phyloP scores from a whole-genome alignment of 2,797 vertebrate species.

The Molothrus aeneus region DNA sequence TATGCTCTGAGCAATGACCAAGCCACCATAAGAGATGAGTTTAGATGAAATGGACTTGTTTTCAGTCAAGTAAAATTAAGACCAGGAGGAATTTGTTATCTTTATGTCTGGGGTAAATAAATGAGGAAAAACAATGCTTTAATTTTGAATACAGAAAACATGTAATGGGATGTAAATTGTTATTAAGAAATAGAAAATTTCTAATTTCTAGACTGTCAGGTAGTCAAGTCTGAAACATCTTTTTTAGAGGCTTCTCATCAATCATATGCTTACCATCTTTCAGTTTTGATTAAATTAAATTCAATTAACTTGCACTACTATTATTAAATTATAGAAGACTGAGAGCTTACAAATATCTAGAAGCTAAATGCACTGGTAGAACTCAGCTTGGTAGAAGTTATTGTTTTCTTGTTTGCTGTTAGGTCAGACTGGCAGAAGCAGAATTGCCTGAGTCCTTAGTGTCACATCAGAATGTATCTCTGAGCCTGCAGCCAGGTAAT shows the following conservation, averaged over 20 bases:
- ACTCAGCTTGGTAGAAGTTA: neutral
- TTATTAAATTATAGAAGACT: neutral
- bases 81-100: neutral
- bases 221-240: neutral
- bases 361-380: neutral
- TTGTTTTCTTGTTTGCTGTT: neutral
- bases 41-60: neutral
- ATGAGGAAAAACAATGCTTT: neutral
- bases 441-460: neutral
- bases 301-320: neutral
- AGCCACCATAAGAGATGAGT: neutral
- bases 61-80: neutral
- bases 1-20: neutral
- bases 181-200: neutral
- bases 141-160: neutral
- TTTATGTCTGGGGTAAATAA: accelerated
- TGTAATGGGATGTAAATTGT: neutral
- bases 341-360: neutral
- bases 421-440: neutral
- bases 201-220: neutral
- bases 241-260: neutral
- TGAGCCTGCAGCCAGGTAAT: neutral
- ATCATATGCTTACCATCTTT: neutral
- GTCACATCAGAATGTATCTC: neutral
- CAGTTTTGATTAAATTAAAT: neutral